Evolutionary conservation across 2,113 vertebrate species (phyloP), one percentile per base, ranked within the genome.

Genomic region (Vidua chalybeata): DNA sequence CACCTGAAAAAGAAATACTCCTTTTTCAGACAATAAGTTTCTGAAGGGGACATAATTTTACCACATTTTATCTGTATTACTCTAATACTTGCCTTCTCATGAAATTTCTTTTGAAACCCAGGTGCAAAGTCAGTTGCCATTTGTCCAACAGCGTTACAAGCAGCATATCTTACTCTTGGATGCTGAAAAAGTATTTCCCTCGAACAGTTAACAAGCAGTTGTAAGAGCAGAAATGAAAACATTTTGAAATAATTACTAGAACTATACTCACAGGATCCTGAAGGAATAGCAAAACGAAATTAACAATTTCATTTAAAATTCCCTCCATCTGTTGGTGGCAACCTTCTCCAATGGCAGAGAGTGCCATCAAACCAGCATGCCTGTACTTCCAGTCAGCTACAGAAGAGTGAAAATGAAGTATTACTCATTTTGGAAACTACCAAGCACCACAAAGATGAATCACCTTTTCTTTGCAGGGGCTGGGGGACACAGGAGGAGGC

Each of bases 271-370:
- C 99, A 83, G 98, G 98, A 97, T 99, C 99, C 16, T 99, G 98
- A 94, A 99, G 99, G 95, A 99, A 99, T 22, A 99, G 97, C 76
- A 99, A 98, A 85, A 99, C 99, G 1, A 99, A 99, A 97, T 98
- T 99, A 95, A 99, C 98, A 31, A 99, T 99, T 97, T 99, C 99
- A 81, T 99, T 99, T 58, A 99, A 98, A 97, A 99, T 99, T 61
- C 99, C 99, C 91, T 99, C 99, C 99, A 99, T 99, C 96, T 99
- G 99, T 96, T 99, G 99, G 96, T 99, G 99, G 93, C 99, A 99
- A 27, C 99, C 99, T 97, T 99, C 99, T 2, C 99, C 99, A 20
- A 99, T 99, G 88, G 99, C 99, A 2, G 99, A 99, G 72, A 99
- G 98, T 0, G 99, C 99, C 99, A 99, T 99, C 67, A 99, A 97